Conservation (phyloP, 2,888 invertebrate genomes). For the Pantelozetes paolii region DNA sequence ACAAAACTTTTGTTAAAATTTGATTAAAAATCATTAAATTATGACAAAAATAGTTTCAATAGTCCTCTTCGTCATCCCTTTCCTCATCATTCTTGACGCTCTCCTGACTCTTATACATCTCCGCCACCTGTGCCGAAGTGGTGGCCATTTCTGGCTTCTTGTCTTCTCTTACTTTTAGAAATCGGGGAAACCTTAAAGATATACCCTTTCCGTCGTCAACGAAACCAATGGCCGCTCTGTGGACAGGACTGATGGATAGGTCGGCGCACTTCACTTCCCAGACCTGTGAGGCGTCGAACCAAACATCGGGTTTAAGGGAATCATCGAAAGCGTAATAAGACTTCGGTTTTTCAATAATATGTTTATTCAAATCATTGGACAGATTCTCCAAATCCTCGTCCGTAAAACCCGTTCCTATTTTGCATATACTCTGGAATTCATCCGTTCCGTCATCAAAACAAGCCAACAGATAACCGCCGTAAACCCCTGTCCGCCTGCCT, state of each 20-base stretch:
- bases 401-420: constrained; percentile 89
- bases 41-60: no score
- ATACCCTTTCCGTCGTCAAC: constrained; percentile 87
- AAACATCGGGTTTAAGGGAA: constrained; percentile 72
- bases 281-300: constrained; percentile 80
- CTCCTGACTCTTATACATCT: constrained; percentile 86
- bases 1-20: background rate
- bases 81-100: constrained; percentile 62
- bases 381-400: constrained; percentile 80
- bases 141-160: constrained; percentile 91
- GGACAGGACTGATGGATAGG: constrained; percentile 89
- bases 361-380: constrained; percentile 68
- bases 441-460: constrained; percentile 86
- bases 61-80: constrained; percentile 44
- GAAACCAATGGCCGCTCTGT: constrained; percentile 75
- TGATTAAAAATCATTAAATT: background rate
- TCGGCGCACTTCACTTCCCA: constrained; percentile 98
- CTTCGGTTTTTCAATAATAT: constrained; percentile 69
- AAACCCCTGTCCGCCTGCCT: constrained; percentile 85
- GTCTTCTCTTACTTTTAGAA: constrained; percentile 82
- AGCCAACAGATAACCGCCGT: constrained; percentile 91
- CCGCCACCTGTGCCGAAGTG: constrained; percentile 74
- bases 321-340: constrained; percentile 75
- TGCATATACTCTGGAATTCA: constrained; percentile 86
- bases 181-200: constrained; percentile 90